Percentiles rank a stretch among this genome's conserved stretches.
Evolutionary conservation across 1,140 invertebrate genomes (phyloP).

Genomic region (Rhopalosiphum maidis): DNA sequence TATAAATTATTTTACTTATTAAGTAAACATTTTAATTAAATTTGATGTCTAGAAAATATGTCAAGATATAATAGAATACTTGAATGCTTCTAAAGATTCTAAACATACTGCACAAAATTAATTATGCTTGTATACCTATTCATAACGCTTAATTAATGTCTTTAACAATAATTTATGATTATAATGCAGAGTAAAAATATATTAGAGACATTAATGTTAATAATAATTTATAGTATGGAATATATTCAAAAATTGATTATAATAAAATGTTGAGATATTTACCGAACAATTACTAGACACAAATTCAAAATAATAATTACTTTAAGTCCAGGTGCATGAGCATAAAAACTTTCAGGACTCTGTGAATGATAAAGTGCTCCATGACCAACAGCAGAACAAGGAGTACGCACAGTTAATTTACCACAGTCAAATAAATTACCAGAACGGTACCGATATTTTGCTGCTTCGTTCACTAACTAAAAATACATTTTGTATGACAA

Average conservation of each 20-base stretch:
- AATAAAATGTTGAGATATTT: not conserved
- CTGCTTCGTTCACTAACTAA: slow-evolving; percentile 86
- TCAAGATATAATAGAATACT: not conserved
- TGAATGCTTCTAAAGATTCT: not conserved
- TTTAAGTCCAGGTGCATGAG: slow-evolving; percentile 95
- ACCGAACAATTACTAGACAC: not conserved
- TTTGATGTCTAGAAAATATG: not conserved
- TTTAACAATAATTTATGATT: not conserved
- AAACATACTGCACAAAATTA: not conserved
- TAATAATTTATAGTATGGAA: not conserved
- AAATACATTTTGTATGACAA: slow-evolving; percentile 58
- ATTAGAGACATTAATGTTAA: not conserved
- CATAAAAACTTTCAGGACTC: slow-evolving; percentile 96
- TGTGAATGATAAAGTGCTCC: slow-evolving; percentile 98
- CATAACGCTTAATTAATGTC: not conserved
- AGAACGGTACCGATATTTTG: slow-evolving; percentile 93
- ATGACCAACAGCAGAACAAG: slow-evolving; percentile 87
- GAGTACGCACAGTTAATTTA: slow-evolving; percentile 87
- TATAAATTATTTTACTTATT: not conserved
- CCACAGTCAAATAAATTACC: slow-evolving; percentile 92
- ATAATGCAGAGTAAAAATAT: not conserved
- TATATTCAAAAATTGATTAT: not conserved
- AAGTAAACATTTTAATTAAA: not conserved
- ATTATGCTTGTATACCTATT: not conserved
- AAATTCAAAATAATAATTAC: slow-evolving; percentile 64